Evolutionary conservation across 2,113 vertebrate genomes (phyloP), one percentile per base, ranked within the genome.

Genomic region (Clinocottus analis): DNA sequence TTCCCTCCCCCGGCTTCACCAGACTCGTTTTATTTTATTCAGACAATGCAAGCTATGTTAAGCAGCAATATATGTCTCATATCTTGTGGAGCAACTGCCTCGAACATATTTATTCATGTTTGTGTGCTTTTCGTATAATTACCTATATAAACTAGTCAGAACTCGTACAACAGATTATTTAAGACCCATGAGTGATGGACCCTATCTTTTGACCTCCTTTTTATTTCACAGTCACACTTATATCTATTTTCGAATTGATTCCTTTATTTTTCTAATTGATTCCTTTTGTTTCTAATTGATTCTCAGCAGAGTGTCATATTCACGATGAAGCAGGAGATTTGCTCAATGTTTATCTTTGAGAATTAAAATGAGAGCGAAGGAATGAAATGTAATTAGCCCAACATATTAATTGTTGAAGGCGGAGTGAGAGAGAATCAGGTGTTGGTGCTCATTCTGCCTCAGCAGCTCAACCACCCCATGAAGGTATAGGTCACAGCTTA

Each of bases 1-100:
- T 93, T 93, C 88, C 84, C 84, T 82, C 80, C 64, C 73, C 83
- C 82, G 86, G 74, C 88, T 62, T 71, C 73, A 55, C 85, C 85
- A 92, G 79, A 90, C 72, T 85, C 79, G 43, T 87, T 91, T 92
- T 74, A 86, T 91, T 87, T 92, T 84, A 91, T 90, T 91, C 85
- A 91, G 85, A 77, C 67, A 43, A 68, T 65, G 45, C 77, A 37
- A 72, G 80, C 77, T 89, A 79, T 86, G 85, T 89, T 87, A 71
- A 90, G 84, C 85, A 84, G 80, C 84, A 70, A 77, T 70, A 66
- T 86, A 72, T 80, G 87, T 59, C 78, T 88, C 79, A 83, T 89
- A 69, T 85, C 78, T 80, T 89, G 86, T 89, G 69, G n/a, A 84
- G 82, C 82, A 87, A 80, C 86, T 89, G 83, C 82, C 73, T 72